Percentiles rank a stretch among this genome's conserved stretches.
These are phyloP conservation scores for Meda fulgida DNA, from an alignment of 2,797 vertebrate species.

Conservation along the genomic window DNA sequence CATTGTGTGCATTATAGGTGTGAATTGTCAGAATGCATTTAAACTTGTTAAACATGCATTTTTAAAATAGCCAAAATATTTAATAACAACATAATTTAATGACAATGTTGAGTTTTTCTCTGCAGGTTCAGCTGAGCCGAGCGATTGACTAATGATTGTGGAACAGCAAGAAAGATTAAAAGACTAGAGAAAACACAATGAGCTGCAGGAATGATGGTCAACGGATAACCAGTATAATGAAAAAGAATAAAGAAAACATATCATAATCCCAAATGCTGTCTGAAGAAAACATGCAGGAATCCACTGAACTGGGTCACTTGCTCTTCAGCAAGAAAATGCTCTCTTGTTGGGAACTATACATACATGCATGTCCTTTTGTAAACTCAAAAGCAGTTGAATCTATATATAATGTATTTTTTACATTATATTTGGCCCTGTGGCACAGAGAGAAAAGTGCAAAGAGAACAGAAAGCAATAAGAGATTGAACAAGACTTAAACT, in stretches of 20 bases:
- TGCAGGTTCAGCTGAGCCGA: not conserved
- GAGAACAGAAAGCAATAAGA: not conserved
- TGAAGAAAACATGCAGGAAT: constrained; percentile 1
- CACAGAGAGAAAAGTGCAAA: not conserved
- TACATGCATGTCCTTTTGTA: not conserved
- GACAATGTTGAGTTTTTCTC: not conserved
- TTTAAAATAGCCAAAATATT: not conserved
- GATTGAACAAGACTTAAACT: not conserved
- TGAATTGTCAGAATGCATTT: not conserved
- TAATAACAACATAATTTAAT: not conserved
- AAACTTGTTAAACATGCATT: not conserved
- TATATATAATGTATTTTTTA: not conserved
- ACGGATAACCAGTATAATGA: constrained; percentile 22
- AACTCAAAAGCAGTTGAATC: not conserved
- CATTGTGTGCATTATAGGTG: not conserved
- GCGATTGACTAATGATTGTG: not conserved
- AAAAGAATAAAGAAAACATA: constrained; percentile 39
- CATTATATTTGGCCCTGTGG: not conserved
- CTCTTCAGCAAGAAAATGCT: not conserved
- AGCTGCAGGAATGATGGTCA: constrained; percentile 17
- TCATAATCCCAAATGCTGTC: constrained; percentile 5
- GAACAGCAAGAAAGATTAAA: not conserved
- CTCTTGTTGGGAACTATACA: not conserved
- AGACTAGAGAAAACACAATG: constrained; percentile 9
- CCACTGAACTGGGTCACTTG: not conserved